Evolutionary conservation across 2,797 vertebrate species (phyloP), one percentile per base, ranked within the genome.

Genomic region (Cyprinodon diabolis): DNA sequence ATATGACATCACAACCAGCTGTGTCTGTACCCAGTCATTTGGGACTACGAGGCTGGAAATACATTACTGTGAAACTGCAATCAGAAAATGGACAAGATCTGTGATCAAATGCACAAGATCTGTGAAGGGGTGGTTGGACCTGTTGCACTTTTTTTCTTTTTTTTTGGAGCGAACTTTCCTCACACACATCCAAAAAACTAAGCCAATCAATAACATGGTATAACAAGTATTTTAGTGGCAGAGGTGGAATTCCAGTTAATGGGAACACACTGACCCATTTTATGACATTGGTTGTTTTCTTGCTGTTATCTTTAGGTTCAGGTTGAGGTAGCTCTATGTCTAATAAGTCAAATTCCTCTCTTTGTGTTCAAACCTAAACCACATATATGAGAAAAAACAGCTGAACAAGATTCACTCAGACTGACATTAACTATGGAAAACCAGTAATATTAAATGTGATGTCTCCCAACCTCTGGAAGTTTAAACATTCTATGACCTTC

Each of bases 11-110:
- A 85, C 73, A 76, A 84, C 86, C 90, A 90, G 83, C 90, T 87
- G 57, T 87, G 57, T 49, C 54, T 68, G 68, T 83, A 91, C 87
- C 87, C 79, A 78, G 57, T 94, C 88, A 90, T 94, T 94, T 91
- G 49, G 81, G 83, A 76, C 48, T 47, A 57, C 60, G 74, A 69
- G 55, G 79, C 87, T 87, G 86, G 89, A 92, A 92, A 87, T 90
- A 91, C 74, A 62, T 68, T 54, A 69, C 71, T 74, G 58, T 84
- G 86, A 85, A 86, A 87, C 86, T 90, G 89, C 78, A 80, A 73
- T 89, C 43, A 73, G 78, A 90, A 86, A 89, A 84, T 68, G 52
- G 81, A 80, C 54, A 4, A 77, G 71, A 68, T 75, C 45, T 81
- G 63, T n/a, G 57, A 74, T 30, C 30, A 86, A 89, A 84, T 68